A percentile compares a stretch with the other conserved stretches of the same genome.
Conservation (phyloP, 2,888 invertebrate genomes). For the Sinohyriopsis cumingii region DNA sequence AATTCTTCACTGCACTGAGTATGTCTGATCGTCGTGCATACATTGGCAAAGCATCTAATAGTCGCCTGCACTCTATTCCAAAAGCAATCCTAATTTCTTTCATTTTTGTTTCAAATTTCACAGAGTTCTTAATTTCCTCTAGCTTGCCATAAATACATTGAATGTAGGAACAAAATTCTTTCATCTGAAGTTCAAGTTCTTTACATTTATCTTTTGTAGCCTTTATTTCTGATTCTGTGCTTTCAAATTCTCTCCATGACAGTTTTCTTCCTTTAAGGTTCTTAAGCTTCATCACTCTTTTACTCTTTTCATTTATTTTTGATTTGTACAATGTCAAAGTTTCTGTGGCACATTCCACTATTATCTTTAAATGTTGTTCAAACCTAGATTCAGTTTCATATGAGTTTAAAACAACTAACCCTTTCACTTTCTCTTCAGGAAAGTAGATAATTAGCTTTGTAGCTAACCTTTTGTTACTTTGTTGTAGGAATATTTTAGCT, state of each 20-base stretch:
- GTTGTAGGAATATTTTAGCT: slow-evolving; percentile 10
- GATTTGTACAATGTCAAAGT: slow-evolving; percentile 12
- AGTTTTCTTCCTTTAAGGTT: not conserved
- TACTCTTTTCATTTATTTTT: slow-evolving; percentile 12
- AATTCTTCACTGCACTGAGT: slow-evolving; percentile 36
- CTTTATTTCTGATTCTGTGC: not conserved
- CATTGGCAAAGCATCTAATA: slow-evolving; percentile 52
- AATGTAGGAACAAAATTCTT: slow-evolving; percentile 30
- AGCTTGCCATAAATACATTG: slow-evolving; percentile 11
- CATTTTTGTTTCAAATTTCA: slow-evolving; percentile 11
- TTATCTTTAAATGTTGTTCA: slow-evolving; percentile 6
- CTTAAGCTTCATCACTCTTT: not conserved
- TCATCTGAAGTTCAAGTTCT: slow-evolving; percentile 39
- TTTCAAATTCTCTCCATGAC: not conserved
- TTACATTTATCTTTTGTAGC: slow-evolving; percentile 30
- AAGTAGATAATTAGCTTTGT: slow-evolving; percentile 22
- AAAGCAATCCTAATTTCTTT: slow-evolving; percentile 27
- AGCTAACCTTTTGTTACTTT: slow-evolving; percentile 16
- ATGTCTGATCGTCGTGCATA: slow-evolving; percentile 52
- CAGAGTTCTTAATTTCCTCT: slow-evolving; percentile 1
- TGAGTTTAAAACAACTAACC: not conserved
- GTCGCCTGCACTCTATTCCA: slow-evolving; percentile 40
- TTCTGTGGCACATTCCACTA: slow-evolving; percentile 12
- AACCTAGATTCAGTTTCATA: not conserved
- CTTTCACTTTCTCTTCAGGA: slow-evolving; percentile 11